Evolutionary conservation across 2,888 invertebrate genomes (phyloP).

Genomic region (Scaptomyza polygonia): DNA sequence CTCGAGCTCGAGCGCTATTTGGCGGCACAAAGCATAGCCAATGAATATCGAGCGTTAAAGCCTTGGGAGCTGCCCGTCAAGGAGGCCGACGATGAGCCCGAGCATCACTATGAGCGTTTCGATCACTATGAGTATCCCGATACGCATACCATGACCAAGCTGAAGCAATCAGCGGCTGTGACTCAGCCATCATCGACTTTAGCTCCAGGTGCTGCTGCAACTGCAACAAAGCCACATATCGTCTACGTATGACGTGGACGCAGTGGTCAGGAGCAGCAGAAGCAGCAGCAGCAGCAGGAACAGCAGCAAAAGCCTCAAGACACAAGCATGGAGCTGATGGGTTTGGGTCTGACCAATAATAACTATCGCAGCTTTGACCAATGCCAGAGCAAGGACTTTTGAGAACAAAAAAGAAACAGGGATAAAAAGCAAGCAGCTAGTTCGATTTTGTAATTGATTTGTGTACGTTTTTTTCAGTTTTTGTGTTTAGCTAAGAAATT

Average conservation of each 20-base stretch:
- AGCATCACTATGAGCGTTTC: conserved; percentile 84
- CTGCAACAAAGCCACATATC: conserved; percentile 73
- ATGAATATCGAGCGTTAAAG: conserved; percentile 84
- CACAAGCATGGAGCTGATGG: conserved; percentile 64
- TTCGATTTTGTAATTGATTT: conserved; percentile 20
- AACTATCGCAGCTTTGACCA: conserved; percentile 73
- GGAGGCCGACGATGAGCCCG: conserved; percentile 83
- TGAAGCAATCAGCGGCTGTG: conserved; percentile 62
- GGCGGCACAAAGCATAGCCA: conserved; percentile 84
- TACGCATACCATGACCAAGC: conserved; percentile 84
- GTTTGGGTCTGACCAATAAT: conserved; percentile 67
- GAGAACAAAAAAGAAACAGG: background rate
- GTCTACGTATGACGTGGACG: conserved; percentile 85
- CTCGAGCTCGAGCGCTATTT: conserved; percentile 84
- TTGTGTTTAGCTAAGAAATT: conserved; percentile 27
- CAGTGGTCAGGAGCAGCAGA: conserved; percentile 26
- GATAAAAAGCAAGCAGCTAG: conserved; percentile 7
- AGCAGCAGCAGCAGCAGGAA: conserved; percentile 22
- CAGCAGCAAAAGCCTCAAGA: conserved; percentile 18
- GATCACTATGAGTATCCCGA: conserved; percentile 84
- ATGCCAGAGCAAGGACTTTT: conserved; percentile 60
- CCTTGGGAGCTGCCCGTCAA: conserved; percentile 84
- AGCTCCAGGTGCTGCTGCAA: conserved; percentile 21
- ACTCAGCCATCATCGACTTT: conserved; percentile 29
- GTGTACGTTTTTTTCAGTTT: conserved; percentile 32